Evolutionary conservation across 37 sponge, comb jelly and placozoan species (phyloP), one percentile per base, ranked within the genome.

Genomic region (Tethya wilhelma): DNA sequence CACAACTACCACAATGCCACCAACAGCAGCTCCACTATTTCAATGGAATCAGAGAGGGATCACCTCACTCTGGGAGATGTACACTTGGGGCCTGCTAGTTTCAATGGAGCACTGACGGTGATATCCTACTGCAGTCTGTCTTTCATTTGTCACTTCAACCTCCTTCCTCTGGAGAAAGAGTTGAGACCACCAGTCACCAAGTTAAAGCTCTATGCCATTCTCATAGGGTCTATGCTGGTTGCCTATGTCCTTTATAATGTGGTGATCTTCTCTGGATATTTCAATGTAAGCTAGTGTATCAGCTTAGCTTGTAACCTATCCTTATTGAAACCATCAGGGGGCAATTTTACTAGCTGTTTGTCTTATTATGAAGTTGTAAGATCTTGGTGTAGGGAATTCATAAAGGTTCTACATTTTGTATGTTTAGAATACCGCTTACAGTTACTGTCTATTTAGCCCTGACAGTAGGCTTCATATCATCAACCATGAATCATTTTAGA

Each of bases 111-210:
- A 62, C 42, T 91, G n/a, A 77, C 72, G 7, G 71, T 67, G 30
- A 63, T 91, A 38, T 75, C 87, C 1, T 91, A 91, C 74, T 71
- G 82, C 56, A 86, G 91, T 66, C 74, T 91, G 11, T 74, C 83
- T 28, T 83, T 93, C 39, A 65, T 93, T 22, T 93, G 94, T 65
- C 94, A 93, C 37, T 93, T 93, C 80, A 81, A 93, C 67, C 49
- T 93, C 28, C 77, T 93, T 4, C 84, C 94, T 0, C 73, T 93
- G 37, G 49, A 89, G 56, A 82, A 77, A 46, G 94, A 93, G 55
- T 73, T 93, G 59, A 30, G 69, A n/a, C 38, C 60, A 0, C 85
- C 87, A n/a, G 40, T 12, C 7, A 78, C 67, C 1, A 64, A 63
- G 46, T 19, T 44, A 20, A 76, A 67, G 56, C 53, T 86, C 33